Percentiles rank a stretch among this genome's conserved stretches.
These are phyloP conservation scores for Rhinogobio ventralis DNA, from an alignment of 2,797 vertebrate genomes.

Conservation along the genomic window DNA sequence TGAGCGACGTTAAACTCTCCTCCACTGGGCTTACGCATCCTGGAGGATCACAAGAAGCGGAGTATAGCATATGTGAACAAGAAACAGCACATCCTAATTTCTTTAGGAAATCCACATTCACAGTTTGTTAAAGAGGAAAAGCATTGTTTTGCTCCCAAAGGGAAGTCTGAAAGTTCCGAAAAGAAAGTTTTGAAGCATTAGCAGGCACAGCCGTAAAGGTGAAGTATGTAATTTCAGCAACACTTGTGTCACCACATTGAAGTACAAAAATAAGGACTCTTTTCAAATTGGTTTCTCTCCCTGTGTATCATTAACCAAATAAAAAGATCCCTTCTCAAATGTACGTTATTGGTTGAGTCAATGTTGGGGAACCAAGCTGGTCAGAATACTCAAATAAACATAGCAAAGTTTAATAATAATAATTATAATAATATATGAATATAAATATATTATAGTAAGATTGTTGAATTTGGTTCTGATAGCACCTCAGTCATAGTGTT, in stretches of 20 bases:
- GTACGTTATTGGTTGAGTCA: neutral
- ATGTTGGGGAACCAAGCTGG: neutral
- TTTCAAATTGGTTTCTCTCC: neutral
- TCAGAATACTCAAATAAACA: neutral
- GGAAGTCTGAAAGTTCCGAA: neutral
- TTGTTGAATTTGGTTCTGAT: neutral
- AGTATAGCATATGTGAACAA: neutral
- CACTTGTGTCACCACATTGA: neutral
- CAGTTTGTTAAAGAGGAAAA: neutral
- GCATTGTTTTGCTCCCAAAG: neutral
- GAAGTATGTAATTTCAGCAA: neutral
- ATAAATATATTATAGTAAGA: neutral
- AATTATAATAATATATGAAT: neutral
- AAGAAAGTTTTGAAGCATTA: neutral
- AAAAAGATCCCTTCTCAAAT: neutral
- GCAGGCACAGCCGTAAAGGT: neutral
- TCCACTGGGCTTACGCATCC: constrained; percentile 82
- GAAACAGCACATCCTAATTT: neutral
- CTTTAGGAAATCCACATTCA: neutral
- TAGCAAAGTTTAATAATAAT: neutral
- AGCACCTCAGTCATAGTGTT: neutral
- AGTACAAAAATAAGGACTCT: neutral
- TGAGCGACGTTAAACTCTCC: constrained; percentile 82
- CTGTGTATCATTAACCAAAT: neutral
- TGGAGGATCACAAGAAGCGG: constrained; percentile 55